These are phyloP conservation scores for Desoria tigrina DNA, from an alignment of 2,888 invertebrate species.

Conservation along the genomic window DNA sequence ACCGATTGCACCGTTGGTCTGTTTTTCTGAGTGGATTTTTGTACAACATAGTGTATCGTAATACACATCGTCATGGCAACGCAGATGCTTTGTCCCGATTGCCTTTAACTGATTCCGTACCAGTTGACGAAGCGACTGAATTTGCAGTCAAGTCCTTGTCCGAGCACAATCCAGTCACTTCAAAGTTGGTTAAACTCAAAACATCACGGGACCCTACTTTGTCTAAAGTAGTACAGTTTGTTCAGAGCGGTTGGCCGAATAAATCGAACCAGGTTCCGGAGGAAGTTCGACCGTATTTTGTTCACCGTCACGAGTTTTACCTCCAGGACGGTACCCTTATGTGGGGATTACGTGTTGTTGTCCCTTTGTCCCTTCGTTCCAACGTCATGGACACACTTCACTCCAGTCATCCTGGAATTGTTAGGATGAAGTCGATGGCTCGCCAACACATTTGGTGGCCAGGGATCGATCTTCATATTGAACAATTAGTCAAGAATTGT, in stretches of 20 bases:
- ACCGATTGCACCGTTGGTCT: too few species aligned
- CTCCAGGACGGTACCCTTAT: conserved; percentile 23
- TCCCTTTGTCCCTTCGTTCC: conserved; percentile 21
- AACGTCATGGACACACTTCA: conserved; percentile 19
- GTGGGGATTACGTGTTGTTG: conserved; percentile 31
- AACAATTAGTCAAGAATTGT: conserved; percentile 8
- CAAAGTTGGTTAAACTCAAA: neutral
- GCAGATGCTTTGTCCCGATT: too few species aligned
- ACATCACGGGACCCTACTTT: conserved; percentile 1
- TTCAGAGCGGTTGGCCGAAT: conserved; percentile 22
- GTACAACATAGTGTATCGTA: conserved; percentile 54
- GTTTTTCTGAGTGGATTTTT: conserved; percentile 52
- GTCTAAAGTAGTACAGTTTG: conserved; percentile 10
- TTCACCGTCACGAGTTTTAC: conserved; percentile 13
- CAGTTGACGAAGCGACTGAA: conserved; percentile 50
- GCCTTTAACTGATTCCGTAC: conserved; percentile 53
- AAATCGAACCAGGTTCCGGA: neutral
- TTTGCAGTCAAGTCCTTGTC: neutral
- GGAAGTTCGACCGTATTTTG: conserved; percentile 6
- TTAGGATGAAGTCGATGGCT: too few species aligned
- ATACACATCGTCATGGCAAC: too few species aligned
- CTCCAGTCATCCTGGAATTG: conserved; percentile 29
- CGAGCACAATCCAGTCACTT: conserved; percentile 6
- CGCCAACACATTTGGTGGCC: too few species aligned
- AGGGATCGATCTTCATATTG: too few species aligned